Conservation (phyloP, 2,113 vertebrate species). For the Tiliqua scincoides region DNA sequence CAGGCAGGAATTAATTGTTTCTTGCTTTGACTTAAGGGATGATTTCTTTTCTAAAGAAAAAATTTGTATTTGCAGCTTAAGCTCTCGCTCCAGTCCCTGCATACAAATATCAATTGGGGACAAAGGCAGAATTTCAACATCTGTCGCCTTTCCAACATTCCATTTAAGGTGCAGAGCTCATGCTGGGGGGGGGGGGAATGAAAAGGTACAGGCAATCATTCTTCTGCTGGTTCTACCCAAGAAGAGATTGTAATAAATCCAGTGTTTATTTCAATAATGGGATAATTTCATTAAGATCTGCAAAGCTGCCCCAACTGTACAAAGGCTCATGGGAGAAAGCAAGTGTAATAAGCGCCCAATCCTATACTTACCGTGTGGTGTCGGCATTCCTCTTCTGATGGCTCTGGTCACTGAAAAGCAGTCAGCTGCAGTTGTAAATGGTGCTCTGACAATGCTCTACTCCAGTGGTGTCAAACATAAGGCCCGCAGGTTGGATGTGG, state of each 20-base stretch:
- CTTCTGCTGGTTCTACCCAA: background rate
- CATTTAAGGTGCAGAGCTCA: background rate
- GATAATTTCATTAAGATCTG: background rate
- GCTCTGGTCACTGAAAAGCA: too few relatives aligned
- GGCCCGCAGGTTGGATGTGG: too few relatives aligned
- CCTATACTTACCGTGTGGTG: too few relatives aligned
- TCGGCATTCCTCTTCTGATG: too few relatives aligned
- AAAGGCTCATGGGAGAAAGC: background rate
- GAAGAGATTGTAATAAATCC: background rate
- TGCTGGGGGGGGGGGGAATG: background rate
- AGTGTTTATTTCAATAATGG: background rate
- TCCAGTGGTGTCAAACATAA: too few relatives aligned
- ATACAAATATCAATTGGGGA: background rate
- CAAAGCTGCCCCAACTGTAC: background rate
- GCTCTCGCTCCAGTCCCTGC: background rate
- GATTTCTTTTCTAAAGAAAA: background rate
- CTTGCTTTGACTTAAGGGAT: constrained; percentile 12
- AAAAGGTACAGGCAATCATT: background rate
- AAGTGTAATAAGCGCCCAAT: background rate
- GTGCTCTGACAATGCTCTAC: too few relatives aligned
- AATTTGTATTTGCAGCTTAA: constrained; percentile 13
- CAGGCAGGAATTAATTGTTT: constrained; percentile 16
- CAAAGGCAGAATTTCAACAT: constrained; percentile 12
- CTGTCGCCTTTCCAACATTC: background rate
- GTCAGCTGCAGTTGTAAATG: too few relatives aligned